phyloP scores from a whole-genome alignment of 1,140 invertebrate genomes.

The Daktulosphaira vitifoliae region DNA sequence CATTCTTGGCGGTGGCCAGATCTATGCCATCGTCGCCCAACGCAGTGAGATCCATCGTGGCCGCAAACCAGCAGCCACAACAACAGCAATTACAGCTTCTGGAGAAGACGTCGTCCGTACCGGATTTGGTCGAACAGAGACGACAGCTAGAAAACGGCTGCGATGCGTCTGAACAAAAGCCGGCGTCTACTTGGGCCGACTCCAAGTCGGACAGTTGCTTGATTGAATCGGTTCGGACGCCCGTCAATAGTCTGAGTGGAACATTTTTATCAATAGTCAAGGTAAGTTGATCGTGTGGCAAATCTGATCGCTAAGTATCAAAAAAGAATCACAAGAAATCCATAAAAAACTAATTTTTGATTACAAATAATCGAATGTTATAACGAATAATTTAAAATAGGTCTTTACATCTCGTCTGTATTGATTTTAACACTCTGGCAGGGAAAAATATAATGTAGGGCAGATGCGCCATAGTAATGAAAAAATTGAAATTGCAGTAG shows the following conservation, averaged over 20 bases:
- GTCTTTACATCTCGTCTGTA: too few relatives aligned
- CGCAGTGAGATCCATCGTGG: not conserved
- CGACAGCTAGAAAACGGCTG: too few relatives aligned
- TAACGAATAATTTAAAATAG: too few relatives aligned
- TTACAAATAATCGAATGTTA: too few relatives aligned
- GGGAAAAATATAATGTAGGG: too few relatives aligned
- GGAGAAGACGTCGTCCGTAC: constrained; percentile 26
- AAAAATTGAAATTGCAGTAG: too few relatives aligned
- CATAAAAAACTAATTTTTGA: too few relatives aligned
- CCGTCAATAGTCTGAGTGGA: constrained; percentile 11
- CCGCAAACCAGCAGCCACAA: not conserved
- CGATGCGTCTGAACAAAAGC: not conserved
- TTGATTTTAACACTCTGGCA: too few relatives aligned
- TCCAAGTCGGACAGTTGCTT: constrained; percentile 20
- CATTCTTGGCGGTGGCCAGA: constrained; percentile 3
- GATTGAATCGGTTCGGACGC: not conserved
- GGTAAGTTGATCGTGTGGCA: not conserved
- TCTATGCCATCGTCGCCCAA: constrained; percentile 22
- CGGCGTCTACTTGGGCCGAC: constrained; percentile 6
- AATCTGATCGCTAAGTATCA: too few relatives aligned
- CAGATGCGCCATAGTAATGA: too few relatives aligned
- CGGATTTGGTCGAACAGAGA: constrained; percentile 1
- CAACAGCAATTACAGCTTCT: constrained; percentile 12
- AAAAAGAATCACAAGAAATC: too few relatives aligned
- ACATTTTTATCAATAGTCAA: constrained; percentile 4